phyloP scores from a whole-genome alignment of 2,888 invertebrate genomes.

The Chrysodeixis includens region DNA sequence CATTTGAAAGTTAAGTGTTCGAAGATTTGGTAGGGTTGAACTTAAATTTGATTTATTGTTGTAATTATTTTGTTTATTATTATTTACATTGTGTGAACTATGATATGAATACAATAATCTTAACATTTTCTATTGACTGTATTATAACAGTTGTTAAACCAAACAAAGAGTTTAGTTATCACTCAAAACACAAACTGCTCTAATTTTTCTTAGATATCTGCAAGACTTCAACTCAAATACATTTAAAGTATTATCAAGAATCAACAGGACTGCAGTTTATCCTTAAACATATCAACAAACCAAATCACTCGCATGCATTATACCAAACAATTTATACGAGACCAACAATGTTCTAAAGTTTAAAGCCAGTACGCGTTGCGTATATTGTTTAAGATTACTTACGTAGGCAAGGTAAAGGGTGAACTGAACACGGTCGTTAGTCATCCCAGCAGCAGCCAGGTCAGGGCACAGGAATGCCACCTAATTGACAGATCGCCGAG shows the following conservation, averaged over 20 bases:
- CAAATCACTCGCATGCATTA: not conserved
- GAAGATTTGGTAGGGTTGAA: constrained; percentile 46
- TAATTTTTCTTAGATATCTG: not conserved
- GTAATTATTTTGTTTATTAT: constrained; percentile 9
- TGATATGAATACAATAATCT: not conserved
- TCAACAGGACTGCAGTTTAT: not conserved
- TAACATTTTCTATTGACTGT: too few species aligned
- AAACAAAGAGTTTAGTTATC: too few species aligned
- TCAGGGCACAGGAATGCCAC: constrained; percentile 84
- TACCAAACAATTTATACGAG: not conserved
- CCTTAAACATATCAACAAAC: not conserved
- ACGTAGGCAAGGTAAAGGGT: constrained; percentile 44
- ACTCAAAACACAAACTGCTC: not conserved
- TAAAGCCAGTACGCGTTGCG: not conserved
- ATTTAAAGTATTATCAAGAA: too few species aligned
- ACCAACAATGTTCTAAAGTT: not conserved
- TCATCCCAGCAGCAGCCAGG: constrained; percentile 68
- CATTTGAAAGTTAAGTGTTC: constrained; percentile 55
- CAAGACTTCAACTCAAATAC: not conserved
- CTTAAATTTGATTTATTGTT: constrained; percentile 16
- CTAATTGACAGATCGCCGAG: constrained; percentile 84
- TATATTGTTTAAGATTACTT: not conserved
- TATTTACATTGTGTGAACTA: not conserved
- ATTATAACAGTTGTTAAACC: too few species aligned
- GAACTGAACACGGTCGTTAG: constrained; percentile 51